Evolutionary conservation across 2,797 vertebrate species (phyloP), one percentile per base, ranked within the genome.

Genomic region (Sebastes aleutianus): DNA sequence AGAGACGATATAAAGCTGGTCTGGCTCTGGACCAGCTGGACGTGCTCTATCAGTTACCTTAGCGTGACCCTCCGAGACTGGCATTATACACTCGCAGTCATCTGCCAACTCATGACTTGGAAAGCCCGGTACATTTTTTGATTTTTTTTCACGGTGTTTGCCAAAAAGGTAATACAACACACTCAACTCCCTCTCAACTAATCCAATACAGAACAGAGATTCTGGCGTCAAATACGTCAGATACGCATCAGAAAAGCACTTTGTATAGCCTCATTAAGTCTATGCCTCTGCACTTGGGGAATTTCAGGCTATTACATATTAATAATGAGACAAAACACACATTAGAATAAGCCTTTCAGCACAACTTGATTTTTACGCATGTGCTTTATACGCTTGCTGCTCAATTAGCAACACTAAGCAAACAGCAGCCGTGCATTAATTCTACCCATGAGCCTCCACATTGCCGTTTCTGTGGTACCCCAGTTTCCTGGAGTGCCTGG

Each of bases 21-120:
- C 83, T 93, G 91, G 91, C 86, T 80, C 10, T 71, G 80, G 73
- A 90, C 87, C 93, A 93, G 77, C 84, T 82, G 74, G 90, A 85
- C 75, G 34, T 26, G 68, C 70, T 86, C 80, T 85, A 85, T 85
- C 83, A 58, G 71, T 75, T 80, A 91, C 80, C 89, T 89, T 57
- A 64, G 78, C n/a, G 4, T 76, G 86, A 90, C 85, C 86, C 79
- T 80, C 78, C 71, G 63, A 88, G 79, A 83, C 80, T 61, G 85
- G 80, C 88, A 88, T 85, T 73, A 65, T 72, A 70, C 63, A 56
- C 78, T 80, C 20, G 57, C 65, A 80, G 47, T 16, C 53, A 87
- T 71, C 53, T 58, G 36, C 73, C 82, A 84, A 77, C 83, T 89
- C 88, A 85, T 73, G 82, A 87, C 85, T 87, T 90, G 88, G 85